Evolutionary conservation across 2,888 invertebrate species (phyloP).

Genomic region (Teleiodes luculella): DNA sequence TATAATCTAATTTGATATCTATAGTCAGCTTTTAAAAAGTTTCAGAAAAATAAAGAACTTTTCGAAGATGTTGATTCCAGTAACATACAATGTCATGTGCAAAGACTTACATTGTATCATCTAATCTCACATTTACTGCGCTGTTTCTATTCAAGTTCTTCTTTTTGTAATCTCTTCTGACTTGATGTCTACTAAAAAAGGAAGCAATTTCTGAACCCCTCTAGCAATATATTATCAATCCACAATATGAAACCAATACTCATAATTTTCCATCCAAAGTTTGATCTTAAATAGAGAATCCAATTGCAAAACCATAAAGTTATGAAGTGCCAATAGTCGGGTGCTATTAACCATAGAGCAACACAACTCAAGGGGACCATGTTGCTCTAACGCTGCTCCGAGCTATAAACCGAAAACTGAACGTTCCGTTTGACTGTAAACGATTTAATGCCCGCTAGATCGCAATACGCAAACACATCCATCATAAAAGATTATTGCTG

Average conservation of each 20-base stretch:
- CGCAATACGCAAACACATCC: conserved; percentile 53
- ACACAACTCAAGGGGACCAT: too few species aligned
- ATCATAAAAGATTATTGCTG: conserved; percentile 57
- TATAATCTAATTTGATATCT: too few species aligned
- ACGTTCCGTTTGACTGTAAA: conserved; percentile 42
- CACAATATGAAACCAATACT: not conserved
- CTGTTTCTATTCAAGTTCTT: too few species aligned
- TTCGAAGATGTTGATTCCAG: too few species aligned
- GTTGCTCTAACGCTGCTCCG: too few species aligned
- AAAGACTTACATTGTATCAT: too few species aligned
- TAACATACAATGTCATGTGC: too few species aligned
- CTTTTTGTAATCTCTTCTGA: too few species aligned
- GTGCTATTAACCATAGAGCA: conserved; percentile 39
- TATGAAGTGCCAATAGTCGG: conserved; percentile 39
- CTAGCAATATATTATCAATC: not conserved
- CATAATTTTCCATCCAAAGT: not conserved
- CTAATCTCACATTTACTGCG: too few species aligned
- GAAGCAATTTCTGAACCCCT: not conserved
- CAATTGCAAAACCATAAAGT: conserved; percentile 15
- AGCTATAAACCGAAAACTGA: conserved; percentile 33
- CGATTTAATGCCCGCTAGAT: conserved; percentile 44
- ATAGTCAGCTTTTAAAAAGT: too few species aligned
- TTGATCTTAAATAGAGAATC: conserved; percentile 14
- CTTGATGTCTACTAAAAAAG: too few species aligned
- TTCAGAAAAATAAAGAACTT: too few species aligned